Conservation (phyloP, 1,140 invertebrate genomes). For the Sminthurides bifidus region DNA sequence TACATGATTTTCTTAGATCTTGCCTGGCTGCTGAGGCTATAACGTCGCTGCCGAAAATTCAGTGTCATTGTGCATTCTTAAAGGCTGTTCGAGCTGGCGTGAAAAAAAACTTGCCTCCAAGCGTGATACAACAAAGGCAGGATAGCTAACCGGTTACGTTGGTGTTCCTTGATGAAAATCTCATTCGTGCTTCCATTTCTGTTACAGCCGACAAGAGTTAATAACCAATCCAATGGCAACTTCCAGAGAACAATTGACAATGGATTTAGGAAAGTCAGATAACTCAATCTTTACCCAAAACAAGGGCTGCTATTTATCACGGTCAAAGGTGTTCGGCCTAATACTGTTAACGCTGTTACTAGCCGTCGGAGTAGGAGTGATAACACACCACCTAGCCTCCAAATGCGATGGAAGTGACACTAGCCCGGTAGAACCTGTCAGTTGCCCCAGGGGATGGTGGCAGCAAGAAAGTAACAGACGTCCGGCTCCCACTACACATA, state of each 20-base stretch:
- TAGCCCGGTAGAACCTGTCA: neutral
- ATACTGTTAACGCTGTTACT: neutral
- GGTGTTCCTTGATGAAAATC: too few species aligned
- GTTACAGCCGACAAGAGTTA: too few species aligned
- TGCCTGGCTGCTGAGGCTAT: too few species aligned
- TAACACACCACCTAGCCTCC: slow-evolving; percentile 16
- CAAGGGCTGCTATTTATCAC: slow-evolving; percentile 22
- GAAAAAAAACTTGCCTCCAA: too few species aligned
- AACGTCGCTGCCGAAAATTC: too few species aligned
- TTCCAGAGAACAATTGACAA: slow-evolving; percentile 30
- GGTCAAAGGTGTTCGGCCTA: slow-evolving; percentile 15
- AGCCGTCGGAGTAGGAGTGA: slow-evolving; percentile 17
- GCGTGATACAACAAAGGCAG: too few species aligned
- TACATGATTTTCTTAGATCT: too few species aligned
- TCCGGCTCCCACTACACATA: slow-evolving; percentile 52
- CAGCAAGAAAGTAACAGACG: slow-evolving; percentile 37
- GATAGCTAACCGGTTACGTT: too few species aligned
- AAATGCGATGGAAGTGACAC: neutral
- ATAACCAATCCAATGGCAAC: slow-evolving; percentile 19
- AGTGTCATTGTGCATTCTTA: too few species aligned
- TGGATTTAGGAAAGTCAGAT: slow-evolving; percentile 27
- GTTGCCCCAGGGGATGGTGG: neutral
- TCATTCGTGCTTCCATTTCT: too few species aligned
- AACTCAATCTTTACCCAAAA: slow-evolving; percentile 20
- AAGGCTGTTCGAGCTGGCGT: too few species aligned